A percentile compares a stretch with the other conserved stretches of the same genome.
These are phyloP conservation scores for Connochaetes taurinus DNA, from an alignment of 2,113 vertebrate species.

Conservation along the genomic window DNA sequence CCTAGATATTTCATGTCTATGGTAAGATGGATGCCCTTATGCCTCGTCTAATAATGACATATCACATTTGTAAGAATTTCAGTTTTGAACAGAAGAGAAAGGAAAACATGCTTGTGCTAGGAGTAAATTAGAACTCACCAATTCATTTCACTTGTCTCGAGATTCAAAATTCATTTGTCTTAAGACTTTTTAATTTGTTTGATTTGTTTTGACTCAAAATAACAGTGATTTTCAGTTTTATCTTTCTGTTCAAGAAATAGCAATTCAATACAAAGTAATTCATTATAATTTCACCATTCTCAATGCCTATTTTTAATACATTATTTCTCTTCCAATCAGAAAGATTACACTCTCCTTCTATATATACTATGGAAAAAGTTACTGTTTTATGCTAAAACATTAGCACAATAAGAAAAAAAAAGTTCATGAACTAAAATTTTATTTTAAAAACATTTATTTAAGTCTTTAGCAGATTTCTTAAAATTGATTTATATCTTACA, in stretches of 20 bases:
- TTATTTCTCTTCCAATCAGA: slow-evolving; percentile 18
- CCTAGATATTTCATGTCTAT: neutral
- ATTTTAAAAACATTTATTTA: neutral
- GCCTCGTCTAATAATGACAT: neutral
- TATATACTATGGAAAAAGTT: neutral
- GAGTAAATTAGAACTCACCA: neutral
- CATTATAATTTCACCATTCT: neutral
- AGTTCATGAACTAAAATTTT: neutral
- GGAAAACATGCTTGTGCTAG: neutral
- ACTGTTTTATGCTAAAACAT: neutral
- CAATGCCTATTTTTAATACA: neutral
- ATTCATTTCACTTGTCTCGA: neutral
- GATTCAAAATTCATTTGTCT: neutral
- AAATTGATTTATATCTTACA: neutral
- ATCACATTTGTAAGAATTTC: neutral
- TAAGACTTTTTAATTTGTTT: neutral
- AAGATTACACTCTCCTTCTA: neutral
- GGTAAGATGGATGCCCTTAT: neutral
- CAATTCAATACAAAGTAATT: neutral
- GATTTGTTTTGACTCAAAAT: neutral
- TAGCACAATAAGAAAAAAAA: neutral
- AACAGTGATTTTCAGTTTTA: neutral
- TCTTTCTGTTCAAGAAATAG: neutral
- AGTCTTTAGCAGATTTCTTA: neutral
- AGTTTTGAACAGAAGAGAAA: neutral